These are phyloP conservation scores for Drosophila parthenogenetica DNA, from an alignment of 2,888 invertebrate genomes.

Conservation along the genomic window DNA sequence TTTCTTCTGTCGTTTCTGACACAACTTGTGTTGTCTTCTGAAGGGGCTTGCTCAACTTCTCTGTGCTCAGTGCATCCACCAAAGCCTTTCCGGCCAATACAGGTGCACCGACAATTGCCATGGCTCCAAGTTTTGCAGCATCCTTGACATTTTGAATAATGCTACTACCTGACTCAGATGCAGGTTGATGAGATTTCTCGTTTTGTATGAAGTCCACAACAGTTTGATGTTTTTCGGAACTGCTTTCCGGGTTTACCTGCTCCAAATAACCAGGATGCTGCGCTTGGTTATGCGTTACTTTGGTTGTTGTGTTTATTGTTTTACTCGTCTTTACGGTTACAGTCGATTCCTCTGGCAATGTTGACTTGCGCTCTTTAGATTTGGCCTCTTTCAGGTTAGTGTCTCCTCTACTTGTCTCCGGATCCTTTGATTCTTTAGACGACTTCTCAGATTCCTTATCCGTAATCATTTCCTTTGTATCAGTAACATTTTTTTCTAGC, in stretches of 20 bases:
- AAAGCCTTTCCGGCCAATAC: constrained; percentile 95
- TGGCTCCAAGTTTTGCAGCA: constrained; percentile 93
- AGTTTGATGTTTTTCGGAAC: constrained; percentile 52
- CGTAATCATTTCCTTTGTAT: constrained; percentile 6
- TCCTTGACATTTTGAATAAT: constrained; percentile 85
- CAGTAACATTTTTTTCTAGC: constrained; percentile 34
- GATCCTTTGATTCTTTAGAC: constrained; percentile 5
- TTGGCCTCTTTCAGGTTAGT: constrained; percentile 1
- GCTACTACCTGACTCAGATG: constrained; percentile 35
- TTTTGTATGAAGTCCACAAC: constrained; percentile 70
- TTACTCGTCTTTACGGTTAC: constrained; percentile 31
- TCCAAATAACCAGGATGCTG: constrained; percentile 44
- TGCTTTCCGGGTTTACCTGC: constrained; percentile 17
- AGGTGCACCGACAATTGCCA: constrained; percentile 95
- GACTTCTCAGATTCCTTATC: constrained; percentile 9
- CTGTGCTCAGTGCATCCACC: constrained; percentile 90
- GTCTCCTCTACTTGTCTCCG: constrained; percentile 5
- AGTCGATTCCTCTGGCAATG: constrained; percentile 15
- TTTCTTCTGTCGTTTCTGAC: constrained; percentile 15
- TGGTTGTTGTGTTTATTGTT: constrained; percentile 38
- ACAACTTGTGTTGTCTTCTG: constrained; percentile 55
- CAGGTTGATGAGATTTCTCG: constrained; percentile 47
- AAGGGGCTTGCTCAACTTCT: constrained; percentile 72
- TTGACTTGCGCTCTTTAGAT: constrained; percentile 2
- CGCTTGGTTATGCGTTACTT: constrained; percentile 27